Percentiles rank a stretch among this genome's conserved stretches.
Conservation (phyloP, 2,797 vertebrate genomes). For the Sorex maritimensis region DNA sequence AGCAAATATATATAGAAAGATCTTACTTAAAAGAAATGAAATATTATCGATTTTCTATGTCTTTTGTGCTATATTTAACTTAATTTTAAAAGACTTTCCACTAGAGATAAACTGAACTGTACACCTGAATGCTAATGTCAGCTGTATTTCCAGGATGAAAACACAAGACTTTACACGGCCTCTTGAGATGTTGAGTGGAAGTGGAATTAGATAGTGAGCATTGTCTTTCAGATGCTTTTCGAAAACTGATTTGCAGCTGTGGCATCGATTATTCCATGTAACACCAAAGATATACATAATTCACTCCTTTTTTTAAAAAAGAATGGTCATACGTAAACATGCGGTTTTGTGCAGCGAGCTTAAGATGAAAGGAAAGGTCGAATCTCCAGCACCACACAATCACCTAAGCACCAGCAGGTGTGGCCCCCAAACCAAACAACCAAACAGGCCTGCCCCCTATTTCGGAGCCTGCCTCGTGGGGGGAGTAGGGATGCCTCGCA, state of each 20-base stretch:
- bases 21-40: conserved; percentile 89
- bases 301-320: conserved; percentile 58
- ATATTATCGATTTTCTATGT: conserved; percentile 90
- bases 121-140: conserved; percentile 84
- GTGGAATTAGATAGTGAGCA: conserved; percentile 72
- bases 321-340: conserved; percentile 57
- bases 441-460: too few species aligned
- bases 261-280: conserved; percentile 39
- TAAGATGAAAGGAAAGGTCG: conserved; percentile 41
- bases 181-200: conserved; percentile 76
- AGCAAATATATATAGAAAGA: conserved; percentile 88
- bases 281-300: conserved; percentile 34
- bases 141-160: conserved; percentile 82
- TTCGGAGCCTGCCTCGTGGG: too few species aligned
- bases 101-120: conserved; percentile 82
- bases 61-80: conserved; percentile 86
- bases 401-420: too few species aligned
- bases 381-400: too few species aligned
- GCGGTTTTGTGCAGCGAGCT: conserved; percentile 12
- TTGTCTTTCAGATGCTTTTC: conserved; percentile 68
- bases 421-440: too few species aligned
- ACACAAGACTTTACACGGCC: conserved; percentile 78
- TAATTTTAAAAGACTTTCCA: conserved; percentile 82
- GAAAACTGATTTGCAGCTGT: conserved; percentile 73
- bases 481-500: too few species aligned